These are phyloP conservation scores for Tigriopus californicus DNA, from an alignment of 2,888 invertebrate genomes.

Conservation along the genomic window DNA sequence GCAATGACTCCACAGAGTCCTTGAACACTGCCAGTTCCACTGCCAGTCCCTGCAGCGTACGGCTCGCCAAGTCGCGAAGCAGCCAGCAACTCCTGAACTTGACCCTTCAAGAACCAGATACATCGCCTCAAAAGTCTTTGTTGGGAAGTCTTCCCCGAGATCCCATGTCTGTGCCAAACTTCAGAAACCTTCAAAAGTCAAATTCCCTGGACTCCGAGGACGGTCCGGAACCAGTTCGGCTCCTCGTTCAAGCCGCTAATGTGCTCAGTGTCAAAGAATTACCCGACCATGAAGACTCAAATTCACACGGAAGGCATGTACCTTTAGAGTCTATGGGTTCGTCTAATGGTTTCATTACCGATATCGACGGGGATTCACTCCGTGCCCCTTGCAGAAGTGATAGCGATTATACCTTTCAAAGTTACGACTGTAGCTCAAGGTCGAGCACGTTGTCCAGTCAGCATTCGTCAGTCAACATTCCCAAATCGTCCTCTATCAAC, in stretches of 20 bases:
- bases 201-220: conserved; percentile 48
- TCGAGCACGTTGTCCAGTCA: conserved; percentile 23
- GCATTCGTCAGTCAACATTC: background rate
- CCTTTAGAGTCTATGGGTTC: background rate
- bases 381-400: conserved; percentile 20
- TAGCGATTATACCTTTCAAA: conserved; percentile 26
- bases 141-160: conserved; percentile 31
- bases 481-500: background rate
- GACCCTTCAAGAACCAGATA: background rate
- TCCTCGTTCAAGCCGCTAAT: background rate
- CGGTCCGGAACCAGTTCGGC: too few relatives aligned
- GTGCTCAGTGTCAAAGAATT: background rate
- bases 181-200: conserved; percentile 35
- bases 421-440: conserved; percentile 36
- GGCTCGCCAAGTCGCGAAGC: conserved; percentile 1
- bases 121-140: background rate
- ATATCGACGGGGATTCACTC: conserved; percentile 28
- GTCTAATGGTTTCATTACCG: conserved; percentile 22
- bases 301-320: background rate
- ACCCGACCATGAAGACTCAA: background rate
- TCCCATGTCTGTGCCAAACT: conserved; percentile 53
- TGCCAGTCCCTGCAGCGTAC: conserved; percentile 12
- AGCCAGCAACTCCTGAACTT: too few relatives aligned
- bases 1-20: conserved; percentile 30
- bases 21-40: background rate